Evolutionary conservation across 1,140 invertebrate species (phyloP).

Genomic region (Catajapyx aquilonaris): DNA sequence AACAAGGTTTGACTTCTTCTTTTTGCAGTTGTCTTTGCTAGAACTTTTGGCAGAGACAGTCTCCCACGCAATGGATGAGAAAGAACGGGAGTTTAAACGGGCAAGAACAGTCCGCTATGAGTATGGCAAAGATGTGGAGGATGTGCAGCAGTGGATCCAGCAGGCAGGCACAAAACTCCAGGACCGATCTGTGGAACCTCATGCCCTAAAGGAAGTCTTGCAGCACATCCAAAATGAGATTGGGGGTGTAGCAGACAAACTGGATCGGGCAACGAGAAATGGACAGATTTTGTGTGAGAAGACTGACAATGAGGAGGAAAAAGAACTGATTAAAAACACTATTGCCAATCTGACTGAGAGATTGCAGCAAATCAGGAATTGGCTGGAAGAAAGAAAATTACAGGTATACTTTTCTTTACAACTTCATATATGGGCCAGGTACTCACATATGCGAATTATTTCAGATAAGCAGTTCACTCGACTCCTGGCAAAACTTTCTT

Average conservation of each 20-base stretch:
- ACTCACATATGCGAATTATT: too few species aligned
- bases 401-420: too few species aligned
- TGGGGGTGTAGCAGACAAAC: conserved; percentile 42
- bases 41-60: conserved; percentile 51
- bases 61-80: conserved; percentile 57
- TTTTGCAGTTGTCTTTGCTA: conserved; percentile 17
- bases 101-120: conserved; percentile 58
- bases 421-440: too few species aligned
- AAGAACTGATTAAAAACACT: conserved; percentile 48
- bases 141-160: conserved; percentile 58
- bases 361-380: conserved; percentile 44
- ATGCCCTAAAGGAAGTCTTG: conserved; percentile 40
- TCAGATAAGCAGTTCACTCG: conserved; percentile 63
- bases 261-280: conserved; percentile 54
- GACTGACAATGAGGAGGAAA: conserved; percentile 51
- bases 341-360: conserved; percentile 53
- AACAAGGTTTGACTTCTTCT: background rate
- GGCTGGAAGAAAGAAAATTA: conserved; percentile 60
- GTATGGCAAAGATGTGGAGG: conserved; percentile 53
- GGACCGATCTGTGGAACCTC: conserved; percentile 42
- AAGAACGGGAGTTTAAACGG: conserved; percentile 62
- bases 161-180: conserved; percentile 44
- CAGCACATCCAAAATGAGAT: conserved; percentile 54
- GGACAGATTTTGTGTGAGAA: conserved; percentile 56
- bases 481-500: conserved; percentile 69